Evolutionary conservation across 2,797 vertebrate genomes (phyloP).

Genomic region (Simalia tracyae): DNA sequence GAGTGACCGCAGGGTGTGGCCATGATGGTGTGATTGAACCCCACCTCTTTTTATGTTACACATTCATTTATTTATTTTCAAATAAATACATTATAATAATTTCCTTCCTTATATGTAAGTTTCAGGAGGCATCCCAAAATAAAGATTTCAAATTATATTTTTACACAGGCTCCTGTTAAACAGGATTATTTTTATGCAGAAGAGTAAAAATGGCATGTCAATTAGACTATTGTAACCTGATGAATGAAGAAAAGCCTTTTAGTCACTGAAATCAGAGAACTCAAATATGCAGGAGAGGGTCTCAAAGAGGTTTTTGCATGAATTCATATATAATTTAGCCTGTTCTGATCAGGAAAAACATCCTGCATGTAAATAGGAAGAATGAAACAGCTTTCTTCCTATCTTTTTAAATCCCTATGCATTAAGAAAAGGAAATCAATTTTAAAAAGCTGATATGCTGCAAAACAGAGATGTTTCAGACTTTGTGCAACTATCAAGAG

Average conservation of each 20-base stretch:
- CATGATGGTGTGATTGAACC: neutral
- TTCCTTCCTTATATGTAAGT: conserved; percentile 14
- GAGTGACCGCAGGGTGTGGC: neutral
- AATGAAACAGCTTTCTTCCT: conserved; percentile 62
- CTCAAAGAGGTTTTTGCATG: conserved; percentile 61
- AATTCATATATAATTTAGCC: conserved; percentile 73
- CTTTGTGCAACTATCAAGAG: conserved; percentile 61
- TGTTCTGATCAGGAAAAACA: conserved; percentile 64
- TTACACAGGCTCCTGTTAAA: conserved; percentile 51
- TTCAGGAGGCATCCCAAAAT: conserved; percentile 49
- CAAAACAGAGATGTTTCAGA: conserved; percentile 61
- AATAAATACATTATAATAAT: conserved; percentile 20
- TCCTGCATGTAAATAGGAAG: conserved; percentile 55
- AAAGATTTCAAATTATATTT: conserved; percentile 30
- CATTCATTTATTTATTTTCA: neutral
- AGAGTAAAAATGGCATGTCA: conserved; percentile 59
- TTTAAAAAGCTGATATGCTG: conserved; percentile 44
- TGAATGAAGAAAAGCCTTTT: conserved; percentile 38
- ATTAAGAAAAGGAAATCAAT: conserved; percentile 55
- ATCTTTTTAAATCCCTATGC: conserved; percentile 59
- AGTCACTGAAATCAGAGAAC: conserved; percentile 51
- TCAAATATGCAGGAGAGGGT: conserved; percentile 47
- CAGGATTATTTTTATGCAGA: conserved; percentile 48
- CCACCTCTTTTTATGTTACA: conserved; percentile 2
- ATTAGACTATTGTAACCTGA: conserved; percentile 58